These are phyloP conservation scores for Gastrophysa polygoni DNA, from an alignment of 2,888 invertebrate species.

Conservation along the genomic window DNA sequence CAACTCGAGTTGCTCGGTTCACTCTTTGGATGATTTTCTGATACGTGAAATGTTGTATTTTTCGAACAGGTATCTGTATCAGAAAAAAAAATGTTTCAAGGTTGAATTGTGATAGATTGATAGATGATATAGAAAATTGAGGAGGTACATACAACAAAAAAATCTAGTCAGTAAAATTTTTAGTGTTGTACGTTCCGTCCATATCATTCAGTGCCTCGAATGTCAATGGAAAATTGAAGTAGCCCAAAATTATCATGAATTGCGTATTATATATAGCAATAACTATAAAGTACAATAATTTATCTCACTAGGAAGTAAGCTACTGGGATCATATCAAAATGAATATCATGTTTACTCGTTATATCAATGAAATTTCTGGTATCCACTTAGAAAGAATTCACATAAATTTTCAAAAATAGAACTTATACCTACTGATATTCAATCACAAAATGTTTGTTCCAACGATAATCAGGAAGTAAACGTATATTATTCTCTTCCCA, in stretches of 20 bases:
- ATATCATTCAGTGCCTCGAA: conserved; percentile 6
- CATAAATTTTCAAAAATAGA: too few species aligned
- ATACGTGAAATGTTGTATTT: too few species aligned
- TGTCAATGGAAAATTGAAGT: background rate
- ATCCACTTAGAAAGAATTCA: too few species aligned
- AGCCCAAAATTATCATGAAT: background rate
- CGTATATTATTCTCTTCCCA: background rate
- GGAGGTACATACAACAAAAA: conserved; percentile 18
- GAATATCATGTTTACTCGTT: too few species aligned
- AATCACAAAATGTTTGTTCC: too few species aligned
- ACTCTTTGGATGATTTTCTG: too few species aligned
- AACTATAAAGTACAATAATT: background rate
- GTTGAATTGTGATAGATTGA: background rate
- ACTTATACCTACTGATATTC: too few species aligned
- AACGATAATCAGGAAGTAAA: background rate
- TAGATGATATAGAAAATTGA: conserved; percentile 13
- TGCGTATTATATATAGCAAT: background rate
- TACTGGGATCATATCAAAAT: background rate
- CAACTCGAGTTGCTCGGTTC: too few species aligned
- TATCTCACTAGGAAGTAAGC: background rate
- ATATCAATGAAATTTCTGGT: too few species aligned
- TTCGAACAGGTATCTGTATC: background rate
- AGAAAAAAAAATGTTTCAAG: background rate
- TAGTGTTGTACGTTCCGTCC: conserved; percentile 29
- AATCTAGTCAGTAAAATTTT: conserved; percentile 30